Evolutionary conservation across 2,113 vertebrate species (phyloP).

Genomic region (Muntiacus muntjak): DNA sequence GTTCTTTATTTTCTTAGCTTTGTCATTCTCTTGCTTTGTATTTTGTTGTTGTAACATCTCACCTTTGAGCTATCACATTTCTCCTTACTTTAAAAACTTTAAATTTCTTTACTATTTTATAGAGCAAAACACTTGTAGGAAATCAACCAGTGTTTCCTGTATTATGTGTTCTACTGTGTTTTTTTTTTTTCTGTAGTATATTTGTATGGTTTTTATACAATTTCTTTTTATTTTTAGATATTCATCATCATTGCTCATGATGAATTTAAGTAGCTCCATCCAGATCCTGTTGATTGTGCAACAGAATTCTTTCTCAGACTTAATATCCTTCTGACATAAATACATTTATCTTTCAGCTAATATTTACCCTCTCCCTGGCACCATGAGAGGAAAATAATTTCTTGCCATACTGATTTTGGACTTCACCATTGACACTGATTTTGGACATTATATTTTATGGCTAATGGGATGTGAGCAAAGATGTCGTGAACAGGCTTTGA

Average conservation of each 20-base stretch:
- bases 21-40: neutral
- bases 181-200: neutral
- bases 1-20: neutral
- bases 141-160: neutral
- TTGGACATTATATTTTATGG: neutral
- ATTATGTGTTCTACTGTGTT: neutral
- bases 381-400: neutral
- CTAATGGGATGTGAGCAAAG: neutral
- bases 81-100: neutral
- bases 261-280: neutral
- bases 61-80: neutral
- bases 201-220: neutral
- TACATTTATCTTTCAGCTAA: neutral
- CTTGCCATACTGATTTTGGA: neutral
- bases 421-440: neutral
- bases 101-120: conserved; percentile 4
- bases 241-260: neutral
- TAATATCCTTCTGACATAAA: neutral
- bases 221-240: neutral
- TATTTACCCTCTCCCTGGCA: neutral
- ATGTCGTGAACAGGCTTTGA: neutral
- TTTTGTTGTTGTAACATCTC: neutral
- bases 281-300: neutral
- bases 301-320: neutral
- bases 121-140: neutral